Evolutionary conservation across 2,113 vertebrate species (phyloP).

Genomic region (crab-eating macaque (Macaca fascicularis)): DNA sequence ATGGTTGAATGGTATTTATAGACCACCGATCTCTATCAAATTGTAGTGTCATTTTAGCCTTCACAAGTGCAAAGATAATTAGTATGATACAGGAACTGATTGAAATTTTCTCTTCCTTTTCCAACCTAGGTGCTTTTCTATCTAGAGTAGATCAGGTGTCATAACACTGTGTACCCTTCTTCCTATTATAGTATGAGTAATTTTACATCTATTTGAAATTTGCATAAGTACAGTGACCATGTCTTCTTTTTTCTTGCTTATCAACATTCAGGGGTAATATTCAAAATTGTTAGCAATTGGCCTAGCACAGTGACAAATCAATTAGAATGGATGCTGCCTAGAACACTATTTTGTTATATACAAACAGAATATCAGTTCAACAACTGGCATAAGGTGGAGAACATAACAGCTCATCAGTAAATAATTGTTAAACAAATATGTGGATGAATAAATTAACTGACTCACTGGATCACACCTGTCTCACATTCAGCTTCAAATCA

Average conservation of each 20-base stretch:
- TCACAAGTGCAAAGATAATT: constrained; percentile 5
- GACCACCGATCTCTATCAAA: not conserved
- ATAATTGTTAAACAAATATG: not conserved
- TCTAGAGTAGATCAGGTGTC: not conserved
- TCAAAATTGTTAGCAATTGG: not conserved
- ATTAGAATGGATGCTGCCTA: not conserved
- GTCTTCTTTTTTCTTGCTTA: not conserved
- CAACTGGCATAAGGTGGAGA: not conserved
- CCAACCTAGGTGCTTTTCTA: not conserved
- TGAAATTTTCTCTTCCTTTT: not conserved
- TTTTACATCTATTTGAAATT: constrained; percentile 3
- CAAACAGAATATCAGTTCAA: not conserved
- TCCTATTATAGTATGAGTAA: not conserved
- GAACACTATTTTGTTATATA: not conserved
- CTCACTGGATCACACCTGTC: not conserved
- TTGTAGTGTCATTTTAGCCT: constrained; percentile 5
- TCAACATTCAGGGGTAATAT: not conserved
- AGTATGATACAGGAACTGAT: not conserved
- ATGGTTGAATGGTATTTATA: not conserved
- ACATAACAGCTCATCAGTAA: not conserved
- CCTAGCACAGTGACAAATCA: not conserved
- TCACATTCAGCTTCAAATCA: constrained; percentile 4
- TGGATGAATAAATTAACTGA: not conserved
- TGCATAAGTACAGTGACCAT: not conserved
- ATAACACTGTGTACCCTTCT: not conserved